Conservation (phyloP, 2,113 vertebrate genomes). For the Nestor notabilis region DNA sequence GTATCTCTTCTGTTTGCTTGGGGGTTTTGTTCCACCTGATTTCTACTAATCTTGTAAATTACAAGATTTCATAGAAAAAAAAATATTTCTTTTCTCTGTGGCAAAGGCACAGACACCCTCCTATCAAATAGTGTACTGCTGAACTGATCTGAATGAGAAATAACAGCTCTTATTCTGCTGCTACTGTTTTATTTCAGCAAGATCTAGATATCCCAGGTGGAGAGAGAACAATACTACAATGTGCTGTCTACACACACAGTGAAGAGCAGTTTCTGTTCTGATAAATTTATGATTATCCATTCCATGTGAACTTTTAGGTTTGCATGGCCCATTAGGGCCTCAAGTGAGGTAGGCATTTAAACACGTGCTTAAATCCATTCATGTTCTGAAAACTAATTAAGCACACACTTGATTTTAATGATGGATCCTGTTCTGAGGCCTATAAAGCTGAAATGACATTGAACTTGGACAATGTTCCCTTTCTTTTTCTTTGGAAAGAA, state of each 20-base stretch:
- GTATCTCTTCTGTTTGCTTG: background rate
- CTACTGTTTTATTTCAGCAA: background rate
- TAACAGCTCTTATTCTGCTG: background rate
- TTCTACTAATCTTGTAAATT: background rate
- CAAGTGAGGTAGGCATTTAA: slow-evolving; percentile 37
- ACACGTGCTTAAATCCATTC: slow-evolving; percentile 31
- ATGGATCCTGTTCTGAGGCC: background rate
- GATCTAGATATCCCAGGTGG: background rate
- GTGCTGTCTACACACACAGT: background rate
- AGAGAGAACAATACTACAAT: background rate
- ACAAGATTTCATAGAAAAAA: background rate
- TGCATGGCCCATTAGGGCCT: slow-evolving; percentile 32
- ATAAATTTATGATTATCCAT: slow-evolving; percentile 32
- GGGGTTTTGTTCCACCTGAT: background rate
- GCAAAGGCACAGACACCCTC: background rate
- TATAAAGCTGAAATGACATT: background rate
- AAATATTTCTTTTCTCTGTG: background rate
- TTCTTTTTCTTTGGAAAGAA: background rate
- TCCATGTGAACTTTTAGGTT: slow-evolving; percentile 29
- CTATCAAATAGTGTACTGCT: background rate
- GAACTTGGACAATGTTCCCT: background rate
- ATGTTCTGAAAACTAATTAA: slow-evolving; percentile 30
- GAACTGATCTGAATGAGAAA: background rate
- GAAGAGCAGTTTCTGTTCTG: background rate
- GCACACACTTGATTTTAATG: slow-evolving; percentile 46